phyloP scores from a whole-genome alignment of 2,888 invertebrate genomes.

The Baccha elongata region DNA sequence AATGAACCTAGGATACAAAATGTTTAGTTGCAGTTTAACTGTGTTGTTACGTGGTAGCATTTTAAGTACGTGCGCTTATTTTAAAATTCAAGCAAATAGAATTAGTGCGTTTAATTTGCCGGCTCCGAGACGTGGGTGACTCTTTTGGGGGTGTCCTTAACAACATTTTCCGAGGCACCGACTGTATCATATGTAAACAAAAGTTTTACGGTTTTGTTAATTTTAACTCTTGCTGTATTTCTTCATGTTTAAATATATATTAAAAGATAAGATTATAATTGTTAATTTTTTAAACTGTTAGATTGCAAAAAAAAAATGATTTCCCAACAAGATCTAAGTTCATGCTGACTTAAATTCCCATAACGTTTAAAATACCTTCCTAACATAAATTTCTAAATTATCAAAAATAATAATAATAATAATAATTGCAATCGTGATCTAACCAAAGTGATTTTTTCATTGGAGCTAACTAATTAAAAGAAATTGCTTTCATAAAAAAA shows the following conservation, averaged over 20 bases:
- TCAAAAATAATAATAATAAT: no score
- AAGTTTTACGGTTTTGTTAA: neutral
- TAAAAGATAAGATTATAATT: no score
- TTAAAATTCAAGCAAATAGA: conserved; percentile 28
- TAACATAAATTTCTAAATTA: no score
- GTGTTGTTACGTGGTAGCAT: conserved; percentile 56
- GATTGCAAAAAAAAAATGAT: no score
- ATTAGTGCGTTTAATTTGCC: conserved; percentile 27
- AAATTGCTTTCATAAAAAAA: conserved; percentile 6
- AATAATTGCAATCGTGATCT: no score
- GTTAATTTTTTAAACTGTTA: no score
- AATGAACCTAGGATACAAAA: conserved; percentile 59
- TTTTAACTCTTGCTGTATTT: neutral
- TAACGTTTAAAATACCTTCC: no score
- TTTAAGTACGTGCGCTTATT: conserved; percentile 29
- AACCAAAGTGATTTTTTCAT: no score
- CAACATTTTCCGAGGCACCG: neutral
- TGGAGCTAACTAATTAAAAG: no score
- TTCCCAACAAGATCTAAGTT: no score
- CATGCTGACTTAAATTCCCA: no score
- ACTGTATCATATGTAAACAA: neutral
- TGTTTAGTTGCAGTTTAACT: conserved; percentile 68
- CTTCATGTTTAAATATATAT: no score
- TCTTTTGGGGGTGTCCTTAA: neutral
- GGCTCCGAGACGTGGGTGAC: conserved; percentile 21